Percentiles rank a stretch among this genome's conserved stretches.
These are phyloP conservation scores for Mesoclemmys tuberculata DNA, from an alignment of 2,113 vertebrate genomes.

Conservation along the genomic window DNA sequence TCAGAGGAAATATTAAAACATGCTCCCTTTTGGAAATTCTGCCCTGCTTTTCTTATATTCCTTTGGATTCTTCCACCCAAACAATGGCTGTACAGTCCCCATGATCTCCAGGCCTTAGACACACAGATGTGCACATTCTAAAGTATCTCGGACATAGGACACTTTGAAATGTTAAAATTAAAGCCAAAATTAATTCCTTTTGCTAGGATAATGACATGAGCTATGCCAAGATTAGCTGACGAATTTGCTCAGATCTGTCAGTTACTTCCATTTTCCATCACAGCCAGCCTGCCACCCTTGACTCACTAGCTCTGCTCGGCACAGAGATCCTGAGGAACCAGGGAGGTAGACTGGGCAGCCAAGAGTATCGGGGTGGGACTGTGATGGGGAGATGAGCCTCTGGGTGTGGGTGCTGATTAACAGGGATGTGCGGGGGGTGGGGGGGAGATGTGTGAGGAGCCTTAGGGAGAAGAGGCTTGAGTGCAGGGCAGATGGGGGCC, in stretches of 20 bases:
- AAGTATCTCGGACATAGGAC: background rate
- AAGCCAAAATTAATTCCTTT: background rate
- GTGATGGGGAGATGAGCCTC: background rate
- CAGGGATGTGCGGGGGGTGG: background rate
- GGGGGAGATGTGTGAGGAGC: background rate
- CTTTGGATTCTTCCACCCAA: background rate
- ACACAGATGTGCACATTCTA: background rate
- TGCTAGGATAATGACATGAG: accelerated
- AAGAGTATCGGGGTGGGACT: background rate
- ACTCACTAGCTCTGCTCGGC: background rate
- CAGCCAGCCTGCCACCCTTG: background rate
- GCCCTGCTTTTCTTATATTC: background rate
- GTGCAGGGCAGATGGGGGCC: background rate
- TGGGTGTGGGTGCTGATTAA: background rate
- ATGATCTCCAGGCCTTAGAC: background rate
- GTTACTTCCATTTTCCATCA: background rate
- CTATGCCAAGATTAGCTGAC: background rate
- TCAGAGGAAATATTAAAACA: conserved; percentile 1
- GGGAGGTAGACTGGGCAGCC: background rate
- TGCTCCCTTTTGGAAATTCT: background rate
- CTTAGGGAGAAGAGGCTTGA: background rate
- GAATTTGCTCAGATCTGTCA: background rate
- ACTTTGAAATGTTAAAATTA: background rate
- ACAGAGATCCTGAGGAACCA: background rate
- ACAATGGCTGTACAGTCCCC: background rate